phyloP scores from a whole-genome alignment of 2,113 vertebrate genomes.

The Ophthalmotilapia sp. region DNA sequence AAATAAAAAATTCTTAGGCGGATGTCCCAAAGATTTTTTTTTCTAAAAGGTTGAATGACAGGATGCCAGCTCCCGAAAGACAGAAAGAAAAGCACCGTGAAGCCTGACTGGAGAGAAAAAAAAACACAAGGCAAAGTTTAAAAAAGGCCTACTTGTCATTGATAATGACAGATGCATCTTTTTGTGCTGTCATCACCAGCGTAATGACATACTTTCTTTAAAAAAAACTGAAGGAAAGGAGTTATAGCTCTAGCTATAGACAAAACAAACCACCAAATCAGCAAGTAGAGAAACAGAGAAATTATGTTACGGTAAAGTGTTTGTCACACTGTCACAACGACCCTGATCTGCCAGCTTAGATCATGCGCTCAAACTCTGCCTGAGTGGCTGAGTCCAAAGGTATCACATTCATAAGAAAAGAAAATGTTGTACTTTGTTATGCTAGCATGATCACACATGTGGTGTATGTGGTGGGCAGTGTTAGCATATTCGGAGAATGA shows the following conservation, averaged over 20 bases:
- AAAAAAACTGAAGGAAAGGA: background rate
- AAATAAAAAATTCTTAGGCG: background rate
- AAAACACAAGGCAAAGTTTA: slow-evolving; percentile 1
- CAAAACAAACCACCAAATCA: background rate
- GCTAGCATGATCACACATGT: background rate
- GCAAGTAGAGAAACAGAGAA: background rate
- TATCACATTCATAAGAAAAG: background rate
- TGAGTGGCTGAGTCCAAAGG: background rate
- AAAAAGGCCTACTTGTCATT: background rate
- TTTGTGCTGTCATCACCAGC: background rate
- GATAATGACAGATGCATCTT: slow-evolving; percentile 13
- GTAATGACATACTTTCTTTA: background rate
- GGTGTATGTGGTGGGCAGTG: background rate
- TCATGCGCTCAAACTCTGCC: background rate
- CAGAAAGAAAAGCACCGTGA: background rate
- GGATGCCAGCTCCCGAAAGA: background rate
- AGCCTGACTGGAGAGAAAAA: slow-evolving; percentile 6
- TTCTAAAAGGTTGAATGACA: background rate
- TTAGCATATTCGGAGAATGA: background rate
- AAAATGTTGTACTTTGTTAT: background rate
- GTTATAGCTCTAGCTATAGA: background rate
- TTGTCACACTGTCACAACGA: background rate
- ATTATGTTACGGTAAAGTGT: background rate
- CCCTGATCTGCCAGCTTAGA: background rate
- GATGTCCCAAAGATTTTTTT: background rate